Conservation (phyloP, 2,888 invertebrate genomes). For the Melinopterus prodromus region DNA sequence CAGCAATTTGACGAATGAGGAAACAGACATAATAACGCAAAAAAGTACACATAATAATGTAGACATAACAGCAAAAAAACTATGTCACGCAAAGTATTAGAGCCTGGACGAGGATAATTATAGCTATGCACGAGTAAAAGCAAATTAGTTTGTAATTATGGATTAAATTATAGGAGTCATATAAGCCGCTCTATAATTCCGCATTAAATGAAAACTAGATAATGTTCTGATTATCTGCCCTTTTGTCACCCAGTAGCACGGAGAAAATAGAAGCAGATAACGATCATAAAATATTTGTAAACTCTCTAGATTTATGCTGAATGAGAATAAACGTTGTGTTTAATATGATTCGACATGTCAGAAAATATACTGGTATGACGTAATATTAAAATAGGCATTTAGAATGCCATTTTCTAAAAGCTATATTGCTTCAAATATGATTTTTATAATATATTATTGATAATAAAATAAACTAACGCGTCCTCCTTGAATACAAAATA, state of each 20-base stretch:
- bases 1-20: background rate
- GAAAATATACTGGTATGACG: no score
- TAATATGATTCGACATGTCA: no score
- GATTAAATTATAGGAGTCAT: background rate
- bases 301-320: no score
- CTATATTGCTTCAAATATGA: no score
- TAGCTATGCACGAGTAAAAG: background rate
- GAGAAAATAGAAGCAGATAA: background rate
- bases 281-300: no score
- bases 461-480: no score
- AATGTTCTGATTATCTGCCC: background rate
- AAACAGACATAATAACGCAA: background rate
- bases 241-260: background rate
- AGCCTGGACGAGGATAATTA: background rate
- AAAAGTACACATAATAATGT: background rate
- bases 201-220: background rate
- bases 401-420: no score
- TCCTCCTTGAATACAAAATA: no score
- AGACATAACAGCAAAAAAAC: background rate
- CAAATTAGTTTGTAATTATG: background rate
- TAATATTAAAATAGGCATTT: no score
- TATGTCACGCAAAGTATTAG: background rate
- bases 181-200: slow-evolving; percentile 4
- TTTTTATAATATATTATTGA: no score
- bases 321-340: no score